phyloP scores from a whole-genome alignment of 2,113 vertebrate species.

The Mobula hypostoma region DNA sequence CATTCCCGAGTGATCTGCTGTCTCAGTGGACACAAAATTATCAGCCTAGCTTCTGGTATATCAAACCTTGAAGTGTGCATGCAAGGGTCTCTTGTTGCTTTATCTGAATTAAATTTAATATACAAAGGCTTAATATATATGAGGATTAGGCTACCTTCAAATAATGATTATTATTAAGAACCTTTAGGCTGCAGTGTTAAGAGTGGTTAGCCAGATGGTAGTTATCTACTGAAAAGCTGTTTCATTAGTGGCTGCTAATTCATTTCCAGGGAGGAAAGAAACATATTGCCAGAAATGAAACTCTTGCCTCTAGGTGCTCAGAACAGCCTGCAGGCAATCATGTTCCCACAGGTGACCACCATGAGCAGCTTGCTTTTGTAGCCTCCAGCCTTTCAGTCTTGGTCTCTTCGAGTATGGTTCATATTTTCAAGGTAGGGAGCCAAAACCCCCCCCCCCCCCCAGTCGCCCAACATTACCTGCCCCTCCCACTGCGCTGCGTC shows the following conservation, averaged over 20 bases:
- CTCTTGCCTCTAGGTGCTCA: constrained; percentile 4
- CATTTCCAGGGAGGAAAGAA: constrained; percentile 29
- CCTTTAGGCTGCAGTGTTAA: constrained; percentile 13
- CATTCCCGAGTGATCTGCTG: not conserved
- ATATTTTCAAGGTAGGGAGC: not conserved
- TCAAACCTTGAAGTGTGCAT: constrained; percentile 11
- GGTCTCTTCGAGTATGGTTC: not conserved
- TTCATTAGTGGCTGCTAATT: constrained; percentile 36
- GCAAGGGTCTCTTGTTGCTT: not conserved
- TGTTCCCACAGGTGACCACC: constrained; percentile 25
- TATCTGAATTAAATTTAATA: constrained; percentile 25
- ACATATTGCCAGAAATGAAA: constrained; percentile 36
- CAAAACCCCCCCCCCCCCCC: too few species aligned
- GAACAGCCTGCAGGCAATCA: constrained; percentile 15
- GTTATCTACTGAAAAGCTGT: constrained; percentile 30
- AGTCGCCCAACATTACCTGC: not conserved
- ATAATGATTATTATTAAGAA: constrained; percentile 22
- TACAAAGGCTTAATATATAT: constrained; percentile 1
- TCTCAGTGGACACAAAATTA: constrained; percentile 21
- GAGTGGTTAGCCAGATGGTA: constrained; percentile 25
- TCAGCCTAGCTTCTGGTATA: not conserved
- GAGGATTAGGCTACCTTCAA: not conserved
- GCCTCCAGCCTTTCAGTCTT: constrained; percentile 5
- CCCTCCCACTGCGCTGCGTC: not conserved
- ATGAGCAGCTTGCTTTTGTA: not conserved